Base-by-base conservation (phyloP, 2,888 invertebrate genomes). In the Lycophotia porphyrea region DNA sequence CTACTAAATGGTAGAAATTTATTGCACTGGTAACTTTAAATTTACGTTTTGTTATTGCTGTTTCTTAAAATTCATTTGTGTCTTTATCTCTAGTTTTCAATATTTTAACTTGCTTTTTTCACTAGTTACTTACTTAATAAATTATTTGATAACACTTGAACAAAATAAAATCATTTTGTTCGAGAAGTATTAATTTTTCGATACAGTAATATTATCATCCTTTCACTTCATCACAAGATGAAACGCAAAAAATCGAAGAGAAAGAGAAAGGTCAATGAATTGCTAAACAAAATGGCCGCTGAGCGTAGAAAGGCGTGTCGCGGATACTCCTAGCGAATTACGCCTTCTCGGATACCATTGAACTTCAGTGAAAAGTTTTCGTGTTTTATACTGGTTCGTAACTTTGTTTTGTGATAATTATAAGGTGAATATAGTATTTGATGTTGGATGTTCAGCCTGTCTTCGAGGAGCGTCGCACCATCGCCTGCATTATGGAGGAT, bases 301-400 rank as follows among this genome's bases (percentile, higher is more conserved):
- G 91, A 90, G 91, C 93, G 92, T 92, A 92, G 94, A 92, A 93
- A 96, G 96, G 96, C 91, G 95, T 96, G 95, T 94, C 95, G 94
- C 93, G 93, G 92, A 92, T 92, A 91, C 87, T 87, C 66, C 88
- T 94, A 92, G 89, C 92, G 93, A 94, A 90, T 89, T 90, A 90
- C 93, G 89, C 91, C 94, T 89, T 88, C 92, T 90, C 91, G 91
- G 90, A 91, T 91, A 91, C 93, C 88, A 86, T 94, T 93, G 93
- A 95, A 95, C 95, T 94, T 93, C 95, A 93, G 96, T 96, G 96
- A 94, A 96, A 93, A 88, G 95, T 95, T 95, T 92, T 91, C 95
- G 96, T 96, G 96, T 95, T 92, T 84, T 91, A 90, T 93, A 92
- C 96, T 96, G 96, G 96, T 96, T 94, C 96, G 96, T 96, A 96